These are phyloP conservation scores for Ptyas mucosa DNA, from an alignment of 2,113 vertebrate species.

Conservation along the genomic window DNA sequence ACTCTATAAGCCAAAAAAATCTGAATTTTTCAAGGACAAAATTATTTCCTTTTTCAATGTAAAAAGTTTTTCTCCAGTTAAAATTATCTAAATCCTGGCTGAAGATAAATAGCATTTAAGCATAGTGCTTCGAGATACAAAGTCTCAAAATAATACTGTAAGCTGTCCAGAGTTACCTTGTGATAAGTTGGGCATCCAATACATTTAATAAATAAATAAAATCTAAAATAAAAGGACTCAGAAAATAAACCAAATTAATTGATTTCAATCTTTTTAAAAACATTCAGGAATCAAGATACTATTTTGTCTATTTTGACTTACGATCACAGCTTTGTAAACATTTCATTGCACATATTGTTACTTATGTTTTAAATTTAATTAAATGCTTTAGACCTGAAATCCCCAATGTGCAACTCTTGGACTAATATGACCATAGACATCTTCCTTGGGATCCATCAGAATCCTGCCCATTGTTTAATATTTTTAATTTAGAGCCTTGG, in stretches of 20 bases:
- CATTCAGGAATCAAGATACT: neutral
- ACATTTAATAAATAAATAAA: neutral
- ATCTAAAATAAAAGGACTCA: neutral
- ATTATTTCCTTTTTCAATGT: neutral
- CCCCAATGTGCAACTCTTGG: neutral
- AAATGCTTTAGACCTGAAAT: neutral
- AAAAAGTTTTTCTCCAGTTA: neutral
- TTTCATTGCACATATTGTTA: neutral
- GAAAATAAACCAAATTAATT: neutral
- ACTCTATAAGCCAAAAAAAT: neutral
- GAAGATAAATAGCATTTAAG: neutral
- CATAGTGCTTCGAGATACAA: neutral
- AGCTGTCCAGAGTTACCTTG: neutral
- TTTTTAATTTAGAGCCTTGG: too few relatives aligned
- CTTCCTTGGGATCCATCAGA: neutral
- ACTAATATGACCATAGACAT: neutral
- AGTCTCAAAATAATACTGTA: neutral
- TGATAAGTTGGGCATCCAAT: neutral
- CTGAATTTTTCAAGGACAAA: neutral
- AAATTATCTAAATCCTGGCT: neutral
- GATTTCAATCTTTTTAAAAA: neutral
- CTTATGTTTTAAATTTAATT: neutral
- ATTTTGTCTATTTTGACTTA: neutral
- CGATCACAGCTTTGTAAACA: neutral
- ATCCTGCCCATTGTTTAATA: neutral